Conservation (phyloP, 1,140 invertebrate genomes). For the Drosophila lini region DNA sequence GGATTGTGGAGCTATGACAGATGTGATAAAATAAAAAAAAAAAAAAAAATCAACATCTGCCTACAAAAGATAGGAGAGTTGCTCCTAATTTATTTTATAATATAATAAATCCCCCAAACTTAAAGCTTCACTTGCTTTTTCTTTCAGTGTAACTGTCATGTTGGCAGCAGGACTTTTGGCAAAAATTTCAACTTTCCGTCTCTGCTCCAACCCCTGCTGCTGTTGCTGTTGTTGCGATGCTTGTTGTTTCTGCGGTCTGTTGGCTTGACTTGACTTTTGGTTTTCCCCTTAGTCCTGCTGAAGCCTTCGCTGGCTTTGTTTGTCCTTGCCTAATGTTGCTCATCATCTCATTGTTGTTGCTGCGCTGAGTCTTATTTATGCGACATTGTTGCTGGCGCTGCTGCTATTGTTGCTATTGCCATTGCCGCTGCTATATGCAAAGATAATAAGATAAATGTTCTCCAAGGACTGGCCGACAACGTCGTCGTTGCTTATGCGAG, state of each 20-base stretch:
- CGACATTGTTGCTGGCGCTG: conserved; percentile 55
- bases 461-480: conserved; percentile 79
- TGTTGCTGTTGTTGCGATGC: conserved; percentile 24
- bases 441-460: conserved; percentile 83
- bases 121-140: background rate
- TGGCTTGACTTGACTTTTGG: conserved; percentile 80
- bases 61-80: background rate
- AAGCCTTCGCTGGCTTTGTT: conserved; percentile 74
- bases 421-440: conserved; percentile 68
- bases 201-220: background rate
- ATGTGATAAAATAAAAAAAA: no score
- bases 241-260: conserved; percentile 67
- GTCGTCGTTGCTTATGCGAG: conserved; percentile 75
- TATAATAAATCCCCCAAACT: background rate
- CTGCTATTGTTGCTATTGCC: conserved; percentile 35
- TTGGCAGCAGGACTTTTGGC: conserved; percentile 55
- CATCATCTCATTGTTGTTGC: conserved; percentile 72
- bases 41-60: no score
- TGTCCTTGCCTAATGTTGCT: conserved; percentile 81
- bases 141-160: conserved; percentile 44
- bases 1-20: no score
- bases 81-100: background rate
- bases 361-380: conserved; percentile 80
- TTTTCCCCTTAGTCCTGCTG: conserved; percentile 70
- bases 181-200: conserved; percentile 61